Conservation (phyloP, 2,113 vertebrate species). For the Sinocyclocheilus anshuiensis region DNA sequence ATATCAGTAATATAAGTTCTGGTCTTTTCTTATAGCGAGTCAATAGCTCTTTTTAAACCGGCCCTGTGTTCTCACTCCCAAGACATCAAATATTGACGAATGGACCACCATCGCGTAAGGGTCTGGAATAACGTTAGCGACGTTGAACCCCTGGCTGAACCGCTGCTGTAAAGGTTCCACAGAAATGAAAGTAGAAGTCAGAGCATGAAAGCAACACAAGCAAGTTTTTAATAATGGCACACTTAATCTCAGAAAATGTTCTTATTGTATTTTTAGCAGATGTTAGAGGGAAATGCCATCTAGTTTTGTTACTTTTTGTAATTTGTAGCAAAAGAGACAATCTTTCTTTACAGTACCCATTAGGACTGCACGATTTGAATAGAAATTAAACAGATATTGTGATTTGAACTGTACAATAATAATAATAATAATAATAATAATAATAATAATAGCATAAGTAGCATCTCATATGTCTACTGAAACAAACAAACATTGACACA, state of each 20-base stretch:
- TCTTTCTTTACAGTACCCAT: background rate
- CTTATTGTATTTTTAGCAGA: background rate
- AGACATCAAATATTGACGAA: slow-evolving; percentile 11
- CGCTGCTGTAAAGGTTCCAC: background rate
- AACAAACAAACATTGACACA: background rate
- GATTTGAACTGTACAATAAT: background rate
- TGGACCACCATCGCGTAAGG: background rate
- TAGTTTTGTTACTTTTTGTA: background rate
- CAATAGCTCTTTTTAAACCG: background rate
- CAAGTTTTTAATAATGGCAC: slow-evolving; percentile 1
- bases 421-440: too few relatives aligned
- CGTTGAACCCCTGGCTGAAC: background rate
- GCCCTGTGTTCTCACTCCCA: background rate
- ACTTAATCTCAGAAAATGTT: background rate
- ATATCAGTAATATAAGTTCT: background rate
- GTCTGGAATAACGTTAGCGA: background rate
- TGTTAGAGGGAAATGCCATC: background rate
- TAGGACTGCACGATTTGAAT: background rate
- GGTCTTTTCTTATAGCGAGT: background rate
- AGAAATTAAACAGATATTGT: background rate
- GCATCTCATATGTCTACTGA: background rate
- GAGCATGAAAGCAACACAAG: background rate
- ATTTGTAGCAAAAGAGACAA: background rate
- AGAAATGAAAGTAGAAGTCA: background rate
- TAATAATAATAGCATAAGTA: too few relatives aligned